Conservation (phyloP, 2,113 vertebrate genomes). For the Podocnemis expansa region DNA sequence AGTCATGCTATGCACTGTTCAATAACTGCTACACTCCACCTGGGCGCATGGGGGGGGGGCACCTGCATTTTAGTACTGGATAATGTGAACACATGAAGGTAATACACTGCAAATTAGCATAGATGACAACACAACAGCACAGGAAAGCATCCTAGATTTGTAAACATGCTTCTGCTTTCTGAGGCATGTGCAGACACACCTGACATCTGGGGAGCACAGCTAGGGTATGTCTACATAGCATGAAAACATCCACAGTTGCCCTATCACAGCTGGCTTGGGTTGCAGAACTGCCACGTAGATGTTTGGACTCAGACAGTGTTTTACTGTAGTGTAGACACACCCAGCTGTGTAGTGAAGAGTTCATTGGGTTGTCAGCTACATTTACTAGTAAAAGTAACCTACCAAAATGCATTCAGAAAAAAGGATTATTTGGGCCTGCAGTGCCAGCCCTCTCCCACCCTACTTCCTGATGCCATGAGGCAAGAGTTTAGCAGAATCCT, state of each 20-base stretch:
- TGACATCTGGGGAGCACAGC: neutral
- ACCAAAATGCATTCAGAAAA: neutral
- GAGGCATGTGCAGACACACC: neutral
- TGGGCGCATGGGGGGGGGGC: no score
- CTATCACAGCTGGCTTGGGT: neutral
- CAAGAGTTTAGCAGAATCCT: neutral
- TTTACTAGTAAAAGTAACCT: neutral
- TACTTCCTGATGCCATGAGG: neutral
- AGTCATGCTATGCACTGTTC: neutral
- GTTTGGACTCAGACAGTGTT: neutral
- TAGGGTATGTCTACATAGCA: neutral
- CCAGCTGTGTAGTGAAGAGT: neutral
- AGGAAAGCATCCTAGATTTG: neutral
- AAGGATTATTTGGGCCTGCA: neutral
- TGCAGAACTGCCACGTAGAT: neutral
- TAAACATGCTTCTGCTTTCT: neutral
- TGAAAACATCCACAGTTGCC: neutral
- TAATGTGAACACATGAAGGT: neutral
- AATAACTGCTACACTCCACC: no score
- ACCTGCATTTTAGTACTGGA: neutral
- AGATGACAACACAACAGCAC: neutral
- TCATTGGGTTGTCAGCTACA: neutral
- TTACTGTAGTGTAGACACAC: neutral
- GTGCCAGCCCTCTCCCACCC: neutral
- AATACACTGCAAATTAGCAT: neutral